Percentiles rank a stretch among this genome's conserved stretches.
These are phyloP conservation scores for Acromyrmex echinatior DNA, from an alignment of 1,140 invertebrate genomes.

Conservation along the genomic window DNA sequence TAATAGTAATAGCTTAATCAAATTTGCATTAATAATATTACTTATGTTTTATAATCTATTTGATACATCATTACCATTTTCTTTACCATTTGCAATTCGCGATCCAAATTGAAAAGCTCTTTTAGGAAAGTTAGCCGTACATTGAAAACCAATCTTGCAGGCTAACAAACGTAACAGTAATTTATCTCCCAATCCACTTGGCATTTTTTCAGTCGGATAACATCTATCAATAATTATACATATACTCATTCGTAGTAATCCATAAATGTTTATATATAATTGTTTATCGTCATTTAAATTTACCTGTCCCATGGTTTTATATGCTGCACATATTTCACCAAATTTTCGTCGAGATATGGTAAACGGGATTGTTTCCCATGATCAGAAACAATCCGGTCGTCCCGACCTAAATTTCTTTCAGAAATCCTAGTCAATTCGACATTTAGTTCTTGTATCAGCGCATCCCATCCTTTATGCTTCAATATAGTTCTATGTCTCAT, in stretches of 20 bases:
- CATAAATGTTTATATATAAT: background rate
- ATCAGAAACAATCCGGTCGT: slow-evolving; percentile 95
- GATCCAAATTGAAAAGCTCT: slow-evolving; percentile 99
- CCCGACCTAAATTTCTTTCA: slow-evolving; percentile 96
- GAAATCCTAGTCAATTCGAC: slow-evolving; percentile 94
- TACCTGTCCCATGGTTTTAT: slow-evolving; percentile 93
- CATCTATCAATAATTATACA: slow-evolving; percentile 86
- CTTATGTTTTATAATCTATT: slow-evolving; percentile 80
- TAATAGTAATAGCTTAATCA: background rate
- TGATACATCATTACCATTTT: slow-evolving; percentile 94
- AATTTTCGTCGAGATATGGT: slow-evolving; percentile 98
- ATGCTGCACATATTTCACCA: slow-evolving; percentile 91
- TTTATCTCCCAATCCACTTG: slow-evolving; percentile 97
- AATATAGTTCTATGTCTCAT: slow-evolving; percentile 93
- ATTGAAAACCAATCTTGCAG: slow-evolving; percentile 89
- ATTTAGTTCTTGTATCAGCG: slow-evolving; percentile 90
- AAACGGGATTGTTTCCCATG: slow-evolving; percentile 93
- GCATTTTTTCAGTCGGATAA: slow-evolving; percentile 88
- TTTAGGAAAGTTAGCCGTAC: slow-evolving; percentile 93
- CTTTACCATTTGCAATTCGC: slow-evolving; percentile 96
- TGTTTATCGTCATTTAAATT: slow-evolving; percentile 42
- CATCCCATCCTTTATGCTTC: slow-evolving; percentile 89
- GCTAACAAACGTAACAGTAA: slow-evolving; percentile 94
- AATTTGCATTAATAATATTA: background rate
- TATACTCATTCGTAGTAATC: background rate